Conservation (phyloP, 2,888 invertebrate species). For the Sericinus montela region DNA sequence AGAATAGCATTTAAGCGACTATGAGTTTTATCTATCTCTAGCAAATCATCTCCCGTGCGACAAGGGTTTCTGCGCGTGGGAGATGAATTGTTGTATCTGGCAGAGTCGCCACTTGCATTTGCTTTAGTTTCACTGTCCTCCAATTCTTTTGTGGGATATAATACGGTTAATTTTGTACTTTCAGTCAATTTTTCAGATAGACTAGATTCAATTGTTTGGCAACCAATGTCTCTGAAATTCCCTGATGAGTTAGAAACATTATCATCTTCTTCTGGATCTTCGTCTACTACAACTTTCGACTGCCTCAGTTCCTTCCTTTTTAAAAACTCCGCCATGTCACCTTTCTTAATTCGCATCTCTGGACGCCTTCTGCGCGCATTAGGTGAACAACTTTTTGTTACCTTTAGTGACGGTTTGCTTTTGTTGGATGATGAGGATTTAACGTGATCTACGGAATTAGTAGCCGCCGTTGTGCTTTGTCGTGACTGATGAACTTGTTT, state of each 20-base stretch:
- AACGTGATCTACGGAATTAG: slow-evolving; percentile 46
- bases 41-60: slow-evolving; percentile 45
- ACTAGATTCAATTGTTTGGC: slow-evolving; percentile 65
- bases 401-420: slow-evolving; percentile 51
- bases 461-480: slow-evolving; percentile 39
- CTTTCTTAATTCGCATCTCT: slow-evolving; percentile 61
- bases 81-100: slow-evolving; percentile 37
- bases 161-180: slow-evolving; percentile 60
- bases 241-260: slow-evolving; percentile 36
- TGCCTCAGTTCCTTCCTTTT: slow-evolving; percentile 62
- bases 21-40: slow-evolving; percentile 52
- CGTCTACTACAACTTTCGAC: slow-evolving; percentile 23
- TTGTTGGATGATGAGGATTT: slow-evolving; percentile 61
- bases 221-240: slow-evolving; percentile 58
- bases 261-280: slow-evolving; percentile 47
- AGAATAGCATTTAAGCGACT: slow-evolving; percentile 61
- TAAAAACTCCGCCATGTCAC: slow-evolving; percentile 69
- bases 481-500: slow-evolving; percentile 48
- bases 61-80: slow-evolving; percentile 34
- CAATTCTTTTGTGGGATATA: slow-evolving; percentile 64
- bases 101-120: slow-evolving; percentile 64
- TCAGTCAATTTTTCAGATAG: slow-evolving; percentile 56
- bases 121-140: slow-evolving; percentile 53
- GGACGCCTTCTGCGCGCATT: slow-evolving; percentile 48
- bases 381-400: slow-evolving; percentile 53